These are phyloP conservation scores for Cuculus canorus DNA, from an alignment of 2,797 vertebrate genomes.

Conservation along the genomic window DNA sequence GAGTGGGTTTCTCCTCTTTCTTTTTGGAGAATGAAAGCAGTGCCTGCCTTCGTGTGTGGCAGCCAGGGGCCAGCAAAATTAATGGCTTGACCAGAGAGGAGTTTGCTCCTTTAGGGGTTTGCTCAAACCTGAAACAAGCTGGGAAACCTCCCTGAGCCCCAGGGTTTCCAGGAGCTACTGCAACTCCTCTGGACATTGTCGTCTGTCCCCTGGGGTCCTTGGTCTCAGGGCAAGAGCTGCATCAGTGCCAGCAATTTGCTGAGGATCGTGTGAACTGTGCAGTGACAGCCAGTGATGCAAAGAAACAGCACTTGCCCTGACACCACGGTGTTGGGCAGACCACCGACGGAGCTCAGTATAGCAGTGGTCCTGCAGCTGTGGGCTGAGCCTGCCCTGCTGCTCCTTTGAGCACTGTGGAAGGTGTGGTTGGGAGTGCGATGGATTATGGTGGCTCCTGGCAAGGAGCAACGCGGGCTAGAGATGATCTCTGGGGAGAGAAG, in stretches of 20 bases:
- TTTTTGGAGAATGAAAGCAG: neutral
- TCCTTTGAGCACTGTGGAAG: neutral
- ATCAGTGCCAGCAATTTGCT: neutral
- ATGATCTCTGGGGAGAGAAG: neutral
- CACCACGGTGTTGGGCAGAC: neutral
- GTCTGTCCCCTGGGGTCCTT: neutral
- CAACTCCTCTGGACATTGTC: neutral
- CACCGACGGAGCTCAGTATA: neutral
- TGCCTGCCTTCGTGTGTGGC: neutral
- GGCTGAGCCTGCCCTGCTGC: neutral
- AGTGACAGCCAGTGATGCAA: neutral
- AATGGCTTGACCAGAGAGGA: neutral
- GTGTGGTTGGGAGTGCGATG: neutral
- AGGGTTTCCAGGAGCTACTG: neutral
- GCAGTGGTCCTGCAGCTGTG: neutral
- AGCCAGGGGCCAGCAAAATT: neutral
- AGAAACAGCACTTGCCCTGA: neutral
- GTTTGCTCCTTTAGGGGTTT: neutral
- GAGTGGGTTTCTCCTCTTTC: neutral
- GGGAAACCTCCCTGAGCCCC: neutral
- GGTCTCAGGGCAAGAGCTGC: neutral
- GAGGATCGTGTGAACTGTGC: neutral
- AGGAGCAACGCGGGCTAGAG: accelerated
- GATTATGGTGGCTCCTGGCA: neutral
- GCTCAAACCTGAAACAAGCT: neutral